Evolutionary conservation across 2,888 invertebrate genomes (phyloP), one percentile per base, ranked within the genome.

Genomic region (Plebejus argus): DNA sequence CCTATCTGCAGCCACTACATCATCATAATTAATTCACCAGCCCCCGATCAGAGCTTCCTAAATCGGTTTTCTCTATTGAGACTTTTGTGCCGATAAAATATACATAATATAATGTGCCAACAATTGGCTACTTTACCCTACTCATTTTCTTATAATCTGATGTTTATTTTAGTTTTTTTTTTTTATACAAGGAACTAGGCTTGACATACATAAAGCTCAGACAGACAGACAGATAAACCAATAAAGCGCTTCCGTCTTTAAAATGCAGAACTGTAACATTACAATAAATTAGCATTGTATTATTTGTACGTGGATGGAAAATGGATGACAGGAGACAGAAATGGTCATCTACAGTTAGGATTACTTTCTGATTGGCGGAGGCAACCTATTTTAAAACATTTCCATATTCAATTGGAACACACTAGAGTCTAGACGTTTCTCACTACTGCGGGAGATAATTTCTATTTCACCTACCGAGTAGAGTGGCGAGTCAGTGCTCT

Each of bases 1-100:
- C 28, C 53, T 72, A 53, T 78, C 76, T 39, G 71, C 75, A 61
- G 53, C 76, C 79, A 78, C 78, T 76, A 78, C 72, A 79, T 78
- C 77, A 78, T 77, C 79, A 79, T 80, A 78, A 80, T 80, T 80
- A 78, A 80, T 79, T 80, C 79, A 79, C 76, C 79, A 78, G 77
- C 77, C 74, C 77, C 76, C 79, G 81, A 77, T 76, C 66, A 66
- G 18, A 78, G 76, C 77, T 79, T 76, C 76, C 76, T 78, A 58
- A 78, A 76, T 76, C 71, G 56, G 77, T 56, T n/a, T 45, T 15
- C 39, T 49, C 56, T 71, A 23, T 45, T 53, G 58, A 12, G 75
- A 76, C 66, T 76, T 75, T 76, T 78, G 20, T 79, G 33, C 18
- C 23, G 58, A 76, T 58, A 61, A 23, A n/a, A n/a, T n/a, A n/a